These are phyloP conservation scores for Rhopalosiphum maidis DNA, from an alignment of 1,140 invertebrate genomes.

Conservation along the genomic window DNA sequence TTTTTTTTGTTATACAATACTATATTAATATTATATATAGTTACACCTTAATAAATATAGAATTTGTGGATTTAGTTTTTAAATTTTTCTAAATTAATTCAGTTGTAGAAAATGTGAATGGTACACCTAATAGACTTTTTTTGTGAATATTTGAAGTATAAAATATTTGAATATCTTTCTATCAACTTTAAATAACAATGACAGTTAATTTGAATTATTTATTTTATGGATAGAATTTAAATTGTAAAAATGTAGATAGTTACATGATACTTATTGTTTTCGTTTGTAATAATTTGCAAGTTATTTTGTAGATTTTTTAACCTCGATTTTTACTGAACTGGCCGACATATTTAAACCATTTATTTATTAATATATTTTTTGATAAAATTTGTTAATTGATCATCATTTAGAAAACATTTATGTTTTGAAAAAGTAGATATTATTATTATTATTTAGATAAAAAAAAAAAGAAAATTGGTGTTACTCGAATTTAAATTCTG, in stretches of 20 bases:
- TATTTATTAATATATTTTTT: not conserved
- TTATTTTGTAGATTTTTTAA: not conserved
- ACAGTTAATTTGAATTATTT: not conserved
- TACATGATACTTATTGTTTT: not conserved
- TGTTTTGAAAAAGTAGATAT: not conserved
- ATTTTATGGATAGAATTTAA: not conserved
- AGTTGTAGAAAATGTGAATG: not conserved
- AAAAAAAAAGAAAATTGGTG: not conserved
- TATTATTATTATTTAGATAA: not conserved
- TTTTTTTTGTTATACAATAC: not conserved
- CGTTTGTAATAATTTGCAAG: not conserved
- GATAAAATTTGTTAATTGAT: not conserved
- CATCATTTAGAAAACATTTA: not conserved
- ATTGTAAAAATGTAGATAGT: not conserved
- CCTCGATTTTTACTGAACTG: not conserved
- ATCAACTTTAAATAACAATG: not conserved
- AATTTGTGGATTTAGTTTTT: not conserved
- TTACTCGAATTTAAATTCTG: conserved; percentile 24
- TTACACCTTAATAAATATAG: not conserved
- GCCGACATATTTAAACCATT: not conserved
- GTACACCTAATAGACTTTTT: not conserved
- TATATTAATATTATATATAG: not conserved
- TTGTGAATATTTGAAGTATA: not conserved
- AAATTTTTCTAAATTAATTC: not conserved
- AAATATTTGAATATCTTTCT: not conserved